Conservation (phyloP, 2,113 vertebrate genomes). For the Paraplagusia blochii region DNA sequence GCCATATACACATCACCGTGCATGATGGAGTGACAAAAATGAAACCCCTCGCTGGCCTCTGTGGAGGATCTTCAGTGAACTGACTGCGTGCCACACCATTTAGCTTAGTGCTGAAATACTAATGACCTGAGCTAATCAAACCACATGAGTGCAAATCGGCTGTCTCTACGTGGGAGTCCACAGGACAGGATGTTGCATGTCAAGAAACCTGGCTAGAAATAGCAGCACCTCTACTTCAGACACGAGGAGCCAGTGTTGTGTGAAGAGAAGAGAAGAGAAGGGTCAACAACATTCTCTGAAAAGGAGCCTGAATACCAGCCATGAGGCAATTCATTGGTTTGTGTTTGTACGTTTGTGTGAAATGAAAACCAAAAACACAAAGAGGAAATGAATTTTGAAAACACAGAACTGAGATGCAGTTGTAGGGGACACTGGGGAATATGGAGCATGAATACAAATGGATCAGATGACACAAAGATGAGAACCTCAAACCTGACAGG, state of each 20-base stretch:
- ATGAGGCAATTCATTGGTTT: not conserved
- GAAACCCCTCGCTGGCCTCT: not conserved
- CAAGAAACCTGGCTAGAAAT: conserved; percentile 14
- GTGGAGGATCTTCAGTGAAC: not conserved
- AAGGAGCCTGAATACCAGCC: conserved; percentile 10
- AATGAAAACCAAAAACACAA: conserved; percentile 20
- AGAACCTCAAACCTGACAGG: too few species aligned
- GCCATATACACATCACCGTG: conserved; percentile 11
- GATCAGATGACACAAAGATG: too few species aligned
- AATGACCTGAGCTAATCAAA: conserved; percentile 41
- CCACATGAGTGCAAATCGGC: conserved; percentile 16
- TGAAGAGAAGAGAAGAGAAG: conserved; percentile 1
- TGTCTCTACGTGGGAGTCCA: not conserved
- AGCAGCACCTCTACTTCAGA: conserved; percentile 12
- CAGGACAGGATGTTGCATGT: not conserved
- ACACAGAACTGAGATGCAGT: not conserved
- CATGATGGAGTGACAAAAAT: conserved; percentile 32
- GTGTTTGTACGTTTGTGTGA: conserved; percentile 3
- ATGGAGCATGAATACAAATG: too few species aligned
- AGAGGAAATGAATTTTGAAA: not conserved
- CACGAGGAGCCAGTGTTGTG: conserved; percentile 12
- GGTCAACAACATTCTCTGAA: conserved; percentile 1
- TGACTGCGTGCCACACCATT: conserved; percentile 19
- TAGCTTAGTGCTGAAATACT: conserved; percentile 22
- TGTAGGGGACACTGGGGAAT: conserved; percentile 2